Percentiles rank a stretch among this genome's conserved stretches.
Evolutionary conservation across 2,113 vertebrate species (phyloP).

Genomic region (Eurystomus gularis): DNA sequence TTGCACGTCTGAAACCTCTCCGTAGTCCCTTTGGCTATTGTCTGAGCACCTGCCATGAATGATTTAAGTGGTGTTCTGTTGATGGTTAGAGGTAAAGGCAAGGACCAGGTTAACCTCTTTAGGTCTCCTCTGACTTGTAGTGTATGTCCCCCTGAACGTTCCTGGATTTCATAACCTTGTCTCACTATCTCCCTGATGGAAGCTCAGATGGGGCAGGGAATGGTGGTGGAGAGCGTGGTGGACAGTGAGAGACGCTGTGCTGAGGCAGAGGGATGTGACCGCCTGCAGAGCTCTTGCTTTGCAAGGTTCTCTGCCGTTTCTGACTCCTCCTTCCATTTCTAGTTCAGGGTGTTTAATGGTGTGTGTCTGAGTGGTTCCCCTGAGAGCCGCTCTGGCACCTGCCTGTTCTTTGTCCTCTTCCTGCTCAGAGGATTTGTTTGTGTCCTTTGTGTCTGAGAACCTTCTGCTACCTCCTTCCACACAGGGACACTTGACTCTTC

Average conservation of each 20-base stretch:
- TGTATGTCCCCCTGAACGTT: not conserved
- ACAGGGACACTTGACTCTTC: not conserved
- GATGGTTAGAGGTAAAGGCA: not conserved
- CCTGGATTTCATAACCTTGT: not conserved
- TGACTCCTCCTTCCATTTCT: not conserved
- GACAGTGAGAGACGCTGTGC: not conserved
- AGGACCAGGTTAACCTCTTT: not conserved
- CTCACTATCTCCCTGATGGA: accelerated
- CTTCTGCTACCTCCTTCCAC: not conserved
- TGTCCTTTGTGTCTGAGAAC: not conserved
- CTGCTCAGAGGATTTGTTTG: not conserved
- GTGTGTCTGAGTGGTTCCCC: not conserved
- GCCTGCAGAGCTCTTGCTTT: not conserved
- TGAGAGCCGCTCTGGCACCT: not conserved
- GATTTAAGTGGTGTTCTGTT: not conserved
- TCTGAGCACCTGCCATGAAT: not conserved
- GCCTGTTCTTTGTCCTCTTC: not conserved
- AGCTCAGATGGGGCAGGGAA: not conserved
- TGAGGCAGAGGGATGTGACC: not conserved
- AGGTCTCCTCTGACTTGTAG: not conserved
- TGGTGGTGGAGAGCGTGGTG: accelerated
- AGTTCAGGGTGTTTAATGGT: not conserved
- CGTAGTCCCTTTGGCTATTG: not conserved
- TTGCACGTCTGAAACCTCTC: not conserved
- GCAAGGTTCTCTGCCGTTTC: not conserved